Base-by-base conservation (phyloP, 1,140 invertebrate species). In the Drosophila triauraria region DNA sequence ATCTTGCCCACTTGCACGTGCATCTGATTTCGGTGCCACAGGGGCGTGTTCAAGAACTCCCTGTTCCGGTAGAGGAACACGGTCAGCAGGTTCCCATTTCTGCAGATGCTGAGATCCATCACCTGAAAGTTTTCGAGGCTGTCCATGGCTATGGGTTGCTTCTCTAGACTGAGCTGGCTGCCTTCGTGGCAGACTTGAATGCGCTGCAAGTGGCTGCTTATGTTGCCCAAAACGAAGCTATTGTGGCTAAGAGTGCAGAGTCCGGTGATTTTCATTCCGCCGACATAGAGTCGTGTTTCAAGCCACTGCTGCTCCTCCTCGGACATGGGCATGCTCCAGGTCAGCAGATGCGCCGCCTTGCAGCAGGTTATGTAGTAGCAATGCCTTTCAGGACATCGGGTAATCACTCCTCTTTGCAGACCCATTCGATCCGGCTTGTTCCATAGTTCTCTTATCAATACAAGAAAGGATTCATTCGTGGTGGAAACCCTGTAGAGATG, bases 241-340 rank as follows among this genome's bases (percentile, higher is more conserved):
- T 4, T 44, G 23, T 42, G 40, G 4, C 10, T 50, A 3, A 81
- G 8, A 2, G 5, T 20, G 25, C 61, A 53, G 15, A 88, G 27
- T 0, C 80, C 82, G 0, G 90, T 76, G 25, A 91, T 91, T 60
- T 91, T 91, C 4, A 87, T 77, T 23, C 90, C 90, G 0, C 85
- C 82, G 5, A 72, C 67, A 17, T 82, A 69, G 5, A 87, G 40
- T 0, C 75, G 74, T 13, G 72, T 61, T 30, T 87, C 51, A 20
- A 74, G 25, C 59, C 69, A 90, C 1, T 47, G 32, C 9, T 43
- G 35, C 2, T 13, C 27, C n/a, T 20, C n/a, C 6, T 32, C 30
- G 15, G 44, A 8, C 5, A 20, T 15, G 4, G 69, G 58, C 35
- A 82, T 20, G 47, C 69, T 59, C 80, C 78, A 91, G 27, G 77